Conservation (phyloP, 2,888 invertebrate species). For the Cancer borealis region DNA sequence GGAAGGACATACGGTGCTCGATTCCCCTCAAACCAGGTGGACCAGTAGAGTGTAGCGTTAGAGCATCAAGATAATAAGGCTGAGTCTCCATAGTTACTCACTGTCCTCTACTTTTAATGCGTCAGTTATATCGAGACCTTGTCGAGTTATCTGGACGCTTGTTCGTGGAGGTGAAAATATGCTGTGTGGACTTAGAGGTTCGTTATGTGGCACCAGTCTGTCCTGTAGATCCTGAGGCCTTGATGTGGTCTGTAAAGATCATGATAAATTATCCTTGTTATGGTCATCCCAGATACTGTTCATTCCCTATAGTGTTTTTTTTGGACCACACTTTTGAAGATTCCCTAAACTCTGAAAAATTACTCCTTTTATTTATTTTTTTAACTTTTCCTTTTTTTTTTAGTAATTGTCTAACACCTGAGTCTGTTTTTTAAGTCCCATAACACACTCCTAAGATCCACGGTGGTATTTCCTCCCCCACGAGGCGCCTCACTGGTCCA, state of each 20-base stretch:
- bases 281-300: not conserved
- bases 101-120: not conserved
- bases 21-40: not conserved
- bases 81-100: not conserved
- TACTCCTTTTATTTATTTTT: not conserved
- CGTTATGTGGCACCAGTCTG: not conserved
- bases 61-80: not conserved
- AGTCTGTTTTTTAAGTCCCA: not conserved
- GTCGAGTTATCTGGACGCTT: not conserved
- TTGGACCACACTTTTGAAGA: not conserved
- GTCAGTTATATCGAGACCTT: not conserved
- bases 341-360: not conserved
- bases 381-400: not conserved
- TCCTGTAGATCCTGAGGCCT: not conserved
- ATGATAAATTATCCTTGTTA: not conserved
- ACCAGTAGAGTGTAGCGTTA: not conserved
- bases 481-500: not conserved
- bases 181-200: not conserved
- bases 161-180: not conserved
- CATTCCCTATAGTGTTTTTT: not conserved
- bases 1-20: not conserved
- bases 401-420: no score
- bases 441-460: not conserved
- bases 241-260: not conserved
- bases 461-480: not conserved